Evolutionary conservation across 2,888 invertebrate species (phyloP), one percentile per base, ranked within the genome.

Genomic region (Hypercompe scribonia): DNA sequence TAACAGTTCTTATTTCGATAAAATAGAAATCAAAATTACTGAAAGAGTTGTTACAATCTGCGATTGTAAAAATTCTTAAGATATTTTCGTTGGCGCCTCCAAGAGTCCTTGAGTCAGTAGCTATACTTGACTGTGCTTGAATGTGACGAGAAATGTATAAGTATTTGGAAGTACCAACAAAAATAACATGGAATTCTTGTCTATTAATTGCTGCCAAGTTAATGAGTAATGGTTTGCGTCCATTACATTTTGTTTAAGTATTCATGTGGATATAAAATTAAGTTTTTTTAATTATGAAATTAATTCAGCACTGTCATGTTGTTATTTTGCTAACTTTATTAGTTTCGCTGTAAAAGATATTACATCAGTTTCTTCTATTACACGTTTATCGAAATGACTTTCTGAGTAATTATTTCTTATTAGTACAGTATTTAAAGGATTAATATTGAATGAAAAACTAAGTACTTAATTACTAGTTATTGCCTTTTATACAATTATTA

Each of bases 91-190:
- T 90, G 94, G 94, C 94, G 94, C 94, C 94, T 88, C 78, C 76
- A 88, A 93, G 93, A 82, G 93, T 90, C 89, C 93, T 94, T 87
- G 84, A 92, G 87, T 83, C 85, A 82, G 85, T 87, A 81, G 87
- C 87, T 87, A 89, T 90, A 88, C 87, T 90, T 74, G 80, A 85
- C 69, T 78, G 78, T 78, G 77, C 82, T 88, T 81, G 78, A 86
- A 88, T 75, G 78, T 78, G 78, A 74, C 83, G 77, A 87, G 83
- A 86, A 86, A 87, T 80, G 77, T 78, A 78, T 83, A 84, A 81
- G 85, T 80, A 83, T 81, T 81, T 71, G 77, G 84, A 78, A 81
- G 84, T 76, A 76, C 78, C 74, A 75, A 84, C 78, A 80, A 85
- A 81, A 86, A 80, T 81, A 80, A 80, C 72, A 82, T 70, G 69